Evolutionary conservation across 2,113 vertebrate species (phyloP).

Genomic region (Gymnocephalus cernua): DNA sequence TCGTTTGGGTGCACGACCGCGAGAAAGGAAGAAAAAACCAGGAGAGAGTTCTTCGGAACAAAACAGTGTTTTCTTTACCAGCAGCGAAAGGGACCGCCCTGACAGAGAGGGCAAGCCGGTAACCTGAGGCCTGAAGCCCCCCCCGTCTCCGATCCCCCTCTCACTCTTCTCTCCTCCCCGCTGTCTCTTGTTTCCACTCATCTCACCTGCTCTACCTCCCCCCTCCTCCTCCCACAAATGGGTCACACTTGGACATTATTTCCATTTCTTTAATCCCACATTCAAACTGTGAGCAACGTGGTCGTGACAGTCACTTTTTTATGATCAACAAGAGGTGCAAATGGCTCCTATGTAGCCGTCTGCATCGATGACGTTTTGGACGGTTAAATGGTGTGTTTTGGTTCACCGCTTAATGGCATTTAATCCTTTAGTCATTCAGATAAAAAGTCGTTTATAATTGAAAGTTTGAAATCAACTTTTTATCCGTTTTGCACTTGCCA

Average conservation of each 20-base stretch:
- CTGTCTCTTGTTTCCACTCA: constrained; percentile 55
- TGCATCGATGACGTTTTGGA: neutral
- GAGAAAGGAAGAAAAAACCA: constrained; percentile 40
- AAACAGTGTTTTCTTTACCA: constrained; percentile 66
- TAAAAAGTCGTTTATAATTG: fast-evolving
- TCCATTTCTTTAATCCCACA: neutral
- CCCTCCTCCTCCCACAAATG: constrained; percentile 20
- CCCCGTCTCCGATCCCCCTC: constrained; percentile 44
- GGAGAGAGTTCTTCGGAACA: constrained; percentile 49
- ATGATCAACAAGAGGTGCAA: neutral
- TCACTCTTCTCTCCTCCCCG: constrained; percentile 64
- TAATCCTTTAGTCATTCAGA: neutral
- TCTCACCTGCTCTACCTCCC: constrained; percentile 63
- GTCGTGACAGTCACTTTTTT: neutral
- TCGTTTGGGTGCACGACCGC: constrained; percentile 26
- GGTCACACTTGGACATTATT: constrained; percentile 43
- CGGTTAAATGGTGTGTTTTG: neutral
- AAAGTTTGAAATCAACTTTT: constrained; percentile 17
- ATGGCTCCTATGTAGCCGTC: neutral
- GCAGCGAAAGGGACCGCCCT: constrained; percentile 35
- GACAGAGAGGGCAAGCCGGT: constrained; percentile 33
- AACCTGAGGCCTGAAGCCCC: constrained; percentile 31
- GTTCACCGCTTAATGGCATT: neutral
- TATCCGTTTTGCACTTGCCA: neutral
- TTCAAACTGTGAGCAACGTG: constrained; percentile 33